Evolutionary conservation across 2,888 invertebrate genomes (phyloP).

Genomic region (Habroteleia sp.): DNA sequence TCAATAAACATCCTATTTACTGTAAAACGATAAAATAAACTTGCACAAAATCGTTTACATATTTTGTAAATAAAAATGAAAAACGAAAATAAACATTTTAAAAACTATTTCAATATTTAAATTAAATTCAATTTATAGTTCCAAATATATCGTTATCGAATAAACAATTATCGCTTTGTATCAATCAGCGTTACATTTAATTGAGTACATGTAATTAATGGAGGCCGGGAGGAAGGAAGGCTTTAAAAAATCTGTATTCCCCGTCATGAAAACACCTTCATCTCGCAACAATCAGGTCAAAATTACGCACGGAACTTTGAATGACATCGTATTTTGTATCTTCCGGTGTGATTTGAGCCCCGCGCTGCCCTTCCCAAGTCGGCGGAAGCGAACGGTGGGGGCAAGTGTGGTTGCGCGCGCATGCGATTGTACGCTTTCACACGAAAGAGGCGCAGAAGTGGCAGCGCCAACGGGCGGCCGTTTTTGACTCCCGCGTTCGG

Average conservation of each 20-base stretch:
- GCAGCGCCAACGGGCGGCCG: conserved; percentile 67
- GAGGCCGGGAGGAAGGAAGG: too few species aligned
- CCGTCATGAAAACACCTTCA: not conserved
- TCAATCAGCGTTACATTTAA: too few species aligned
- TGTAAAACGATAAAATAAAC: too few species aligned
- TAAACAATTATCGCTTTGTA: too few species aligned
- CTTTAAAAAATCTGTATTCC: too few species aligned
- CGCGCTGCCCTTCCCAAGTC: not conserved
- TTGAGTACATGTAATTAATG: too few species aligned
- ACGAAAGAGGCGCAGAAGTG: conserved; percentile 57
- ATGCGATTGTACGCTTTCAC: conserved; percentile 1
- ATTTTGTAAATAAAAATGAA: too few species aligned
- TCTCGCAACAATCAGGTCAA: conserved; percentile 9
- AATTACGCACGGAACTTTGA: conserved; percentile 38
- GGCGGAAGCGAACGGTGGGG: conserved; percentile 38
- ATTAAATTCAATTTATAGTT: too few species aligned
- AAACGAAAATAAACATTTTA: too few species aligned
- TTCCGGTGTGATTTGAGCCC: conserved; percentile 23
- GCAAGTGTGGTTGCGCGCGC: conserved; percentile 28
- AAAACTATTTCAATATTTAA: too few species aligned
- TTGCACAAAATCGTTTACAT: too few species aligned
- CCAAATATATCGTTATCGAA: too few species aligned
- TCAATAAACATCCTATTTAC: not conserved
- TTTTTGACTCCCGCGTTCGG: conserved; percentile 58
- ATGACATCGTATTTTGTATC: conserved; percentile 36